Base-by-base conservation (phyloP, 35 echinoderm and acorn worm genomes). In the Acanthaster planci region DNA sequence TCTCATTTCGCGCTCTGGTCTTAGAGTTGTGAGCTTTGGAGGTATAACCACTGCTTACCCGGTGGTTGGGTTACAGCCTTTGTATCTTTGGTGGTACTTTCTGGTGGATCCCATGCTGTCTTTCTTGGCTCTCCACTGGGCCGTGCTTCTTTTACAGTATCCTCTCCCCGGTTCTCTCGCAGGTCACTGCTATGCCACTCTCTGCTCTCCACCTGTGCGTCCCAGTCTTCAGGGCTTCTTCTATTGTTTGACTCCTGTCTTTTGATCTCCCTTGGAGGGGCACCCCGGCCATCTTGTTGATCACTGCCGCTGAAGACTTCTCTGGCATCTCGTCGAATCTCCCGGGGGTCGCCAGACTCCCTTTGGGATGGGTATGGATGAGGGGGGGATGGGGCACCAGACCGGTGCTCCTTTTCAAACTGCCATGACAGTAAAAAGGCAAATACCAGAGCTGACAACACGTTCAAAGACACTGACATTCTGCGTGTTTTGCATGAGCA, bases 241-340 rank as follows among this genome's bases (percentile, higher is more conserved):
- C 67, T 89, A 76, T 21, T 89, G 37, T 55, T 68, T 40, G 30
- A 72, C 30, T 84, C 51, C 57, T 67, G 64, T 34, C 64, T 72
- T 26, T 72, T 79, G 1, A 79, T 79, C 44, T 79, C 77, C 14
- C 18, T 79, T 15, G 44, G 77, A 26, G 30, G 64, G 64, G 2
- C 64, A 26, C 64, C 30, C 14, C 64, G 26, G 26, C 23, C 64
- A 29, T 72, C 64, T 72, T 15, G 64, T 26, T 72, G 64, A 34
- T 72, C 64, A 29, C 21, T 3, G 12, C 42, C 42, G 12, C n/a
- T n/a, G n/a, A n/a, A n/a, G n/a, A n/a, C n/a, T n/a, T 47, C 42
- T 12, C 42, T 47, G 42, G 42, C 42, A 4, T 47, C 42, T 12
- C 42, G 42, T 47, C 42, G 42, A 47, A 47, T 47, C 9, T 72